Base-by-base conservation (phyloP, 2,888 invertebrate species). In the Amphimallon solstitiale region DNA sequence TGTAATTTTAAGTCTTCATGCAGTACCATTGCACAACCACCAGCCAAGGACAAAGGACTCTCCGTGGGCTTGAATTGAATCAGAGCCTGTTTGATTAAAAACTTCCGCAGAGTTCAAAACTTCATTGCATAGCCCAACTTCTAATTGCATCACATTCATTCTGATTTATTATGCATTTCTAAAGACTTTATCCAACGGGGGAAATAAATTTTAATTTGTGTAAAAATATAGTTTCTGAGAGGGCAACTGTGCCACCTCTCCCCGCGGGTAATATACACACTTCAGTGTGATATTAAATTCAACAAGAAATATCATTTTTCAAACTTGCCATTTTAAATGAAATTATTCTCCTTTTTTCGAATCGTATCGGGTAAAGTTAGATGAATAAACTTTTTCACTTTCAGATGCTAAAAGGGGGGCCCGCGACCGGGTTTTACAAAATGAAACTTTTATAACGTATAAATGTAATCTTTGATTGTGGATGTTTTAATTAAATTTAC, bases 11-110 rank as follows among this genome's bases (percentile, higher is more conserved):
- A 78, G 75, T 77, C 76, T 75, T 75, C 76, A 73, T 77, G 77
- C 76, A 74, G 70, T 74, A 71, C 70, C 70, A 73, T 72, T 77
- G 77, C 77, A 75, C 76, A 75, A 75, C 75, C 71, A 69, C 68
- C 70, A 68, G 66, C 65, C 68, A 72, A 76, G 77, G 76, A 78
- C 78, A 78, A 79, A 77, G 75, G 76, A 74, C 74, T 75, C 75
- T 75, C 75, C 77, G 77, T 73, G 77, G 77, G 73, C 72, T 71
- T 66, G 75, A 78, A 79, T 78, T 78, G 78, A 80, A 79, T 79
- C 78, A 78, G 74, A 68, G 76, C 76, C 73, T 75, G 78, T 78
- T 80, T 79, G 79, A 80, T 80, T 80, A 80, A 80, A 80, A 78
- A 77, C 76, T 77, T 78, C 73, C 72, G 68, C 71, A 69, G 77